Evolutionary conservation across 1,140 invertebrate species (phyloP).

Genomic region (Acromyrmex heyeri): DNA sequence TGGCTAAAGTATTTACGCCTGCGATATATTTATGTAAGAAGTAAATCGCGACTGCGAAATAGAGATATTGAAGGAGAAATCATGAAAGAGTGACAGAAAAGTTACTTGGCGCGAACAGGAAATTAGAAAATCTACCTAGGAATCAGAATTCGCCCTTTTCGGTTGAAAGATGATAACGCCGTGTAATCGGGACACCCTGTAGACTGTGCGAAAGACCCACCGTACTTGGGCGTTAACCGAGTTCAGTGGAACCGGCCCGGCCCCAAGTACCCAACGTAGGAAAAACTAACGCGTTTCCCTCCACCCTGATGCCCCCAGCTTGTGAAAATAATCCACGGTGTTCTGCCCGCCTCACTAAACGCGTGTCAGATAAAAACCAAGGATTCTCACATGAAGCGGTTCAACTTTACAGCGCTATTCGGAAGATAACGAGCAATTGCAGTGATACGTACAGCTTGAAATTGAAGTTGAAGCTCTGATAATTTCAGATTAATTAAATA

Average conservation of each 20-base stretch:
- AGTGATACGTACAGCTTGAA: background rate
- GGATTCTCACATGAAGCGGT: conserved; percentile 17
- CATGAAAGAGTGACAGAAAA: background rate
- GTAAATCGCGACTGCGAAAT: background rate
- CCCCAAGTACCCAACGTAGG: conserved; percentile 21
- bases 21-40: background rate
- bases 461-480: background rate
- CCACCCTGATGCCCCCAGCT: background rate
- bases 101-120: too few species aligned
- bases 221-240: conserved; percentile 45
- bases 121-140: background rate
- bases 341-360: background rate
- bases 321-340: conserved; percentile 43
- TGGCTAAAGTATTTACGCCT: background rate
- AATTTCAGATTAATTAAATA: background rate
- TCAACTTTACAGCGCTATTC: background rate
- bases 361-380: conserved; percentile 39
- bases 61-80: background rate
- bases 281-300: conserved; percentile 45
- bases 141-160: background rate
- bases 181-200: conserved; percentile 49
- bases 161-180: background rate
- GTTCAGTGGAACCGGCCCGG: conserved; percentile 21
- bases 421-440: background rate
- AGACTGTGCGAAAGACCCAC: conserved; percentile 16